Base-by-base conservation (phyloP, 2,113 vertebrate genomes). In the Stigmatopora nigra region DNA sequence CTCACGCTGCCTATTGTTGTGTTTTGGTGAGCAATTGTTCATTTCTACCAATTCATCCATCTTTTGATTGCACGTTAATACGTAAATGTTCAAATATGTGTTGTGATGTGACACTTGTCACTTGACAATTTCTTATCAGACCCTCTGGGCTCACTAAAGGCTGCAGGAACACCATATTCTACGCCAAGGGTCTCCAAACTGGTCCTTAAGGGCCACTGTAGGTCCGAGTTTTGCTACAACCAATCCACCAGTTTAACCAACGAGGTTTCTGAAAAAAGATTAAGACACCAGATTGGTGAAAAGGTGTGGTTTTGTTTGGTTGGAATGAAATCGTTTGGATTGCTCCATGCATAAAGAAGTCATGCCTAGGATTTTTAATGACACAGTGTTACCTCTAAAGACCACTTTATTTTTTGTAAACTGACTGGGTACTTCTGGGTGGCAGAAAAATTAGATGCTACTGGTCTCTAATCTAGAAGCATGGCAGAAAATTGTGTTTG, bases 341-440 rank as follows among this genome's bases (percentile, higher is more conserved):
- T 41, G 38, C 4, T 84, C 61, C 79, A 86, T 85, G 78, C 79
- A 62, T 82, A 64, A 74, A 79, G 82, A 83, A 76, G 68, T 76
- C 22, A 52, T 52, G 84, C 82, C 78, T 79, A 61, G 66, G 66
- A 25, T 86, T 75, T 78, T 38, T 77, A 84, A 79, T 13, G 19
- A 55, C 73, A 81, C 81, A 82, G 87, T 87, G 82, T 88, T 87
- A 87, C 84, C 85, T 82, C 83, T 84, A 81, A 85, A 84, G 76
- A 85, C 72, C 22, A 56, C 15, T 56, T 56, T 6, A 31, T 2
- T 15, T 20, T 56, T 56, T 31, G 53, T 56, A 25, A 31, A 5
- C 3, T 31, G 13, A 7, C 22, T 15, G 5, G 53, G 19, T 55
- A 10, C 58, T 60, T 38, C 38, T 35, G 5, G 58, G 44, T 46